These are phyloP conservation scores for Ips typographus DNA, from an alignment of 1,140 invertebrate genomes.

Conservation along the genomic window DNA sequence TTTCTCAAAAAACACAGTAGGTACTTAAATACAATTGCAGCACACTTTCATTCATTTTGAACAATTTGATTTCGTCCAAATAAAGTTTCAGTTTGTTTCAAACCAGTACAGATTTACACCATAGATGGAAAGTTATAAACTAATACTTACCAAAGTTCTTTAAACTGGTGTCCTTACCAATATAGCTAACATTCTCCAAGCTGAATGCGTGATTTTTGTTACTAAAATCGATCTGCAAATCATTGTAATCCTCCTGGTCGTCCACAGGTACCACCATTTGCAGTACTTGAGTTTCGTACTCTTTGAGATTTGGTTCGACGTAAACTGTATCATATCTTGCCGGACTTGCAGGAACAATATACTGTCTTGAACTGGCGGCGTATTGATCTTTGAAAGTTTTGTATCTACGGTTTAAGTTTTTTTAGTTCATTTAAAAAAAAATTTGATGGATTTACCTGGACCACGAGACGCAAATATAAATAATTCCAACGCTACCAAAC, in stretches of 20 bases:
- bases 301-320: slow-evolving; percentile 75
- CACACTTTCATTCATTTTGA: too few relatives aligned
- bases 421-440: background rate
- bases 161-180: slow-evolving; percentile 73
- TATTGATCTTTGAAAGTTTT: slow-evolving; percentile 78
- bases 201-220: slow-evolving; percentile 85
- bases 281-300: slow-evolving; percentile 85
- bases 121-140: background rate
- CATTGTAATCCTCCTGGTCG: slow-evolving; percentile 72
- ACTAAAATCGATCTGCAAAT: slow-evolving; percentile 83
- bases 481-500: slow-evolving; percentile 79
- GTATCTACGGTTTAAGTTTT: slow-evolving; percentile 59
- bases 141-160: slow-evolving; percentile 47
- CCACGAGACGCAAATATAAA: slow-evolving; percentile 91
- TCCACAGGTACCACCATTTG: slow-evolving; percentile 86
- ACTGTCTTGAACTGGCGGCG: slow-evolving; percentile 62
- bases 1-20: too few relatives aligned
- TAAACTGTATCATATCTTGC: slow-evolving; percentile 77
- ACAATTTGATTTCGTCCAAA: too few relatives aligned
- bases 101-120: background rate
- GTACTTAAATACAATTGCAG: too few relatives aligned
- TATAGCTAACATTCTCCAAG: slow-evolving; percentile 81
- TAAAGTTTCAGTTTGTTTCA: too few relatives aligned
- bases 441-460: slow-evolving; percentile 66
- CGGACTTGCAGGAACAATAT: slow-evolving; percentile 63